Base-by-base conservation (phyloP, 2,113 vertebrate species). In the Laticauda laticaudata region DNA sequence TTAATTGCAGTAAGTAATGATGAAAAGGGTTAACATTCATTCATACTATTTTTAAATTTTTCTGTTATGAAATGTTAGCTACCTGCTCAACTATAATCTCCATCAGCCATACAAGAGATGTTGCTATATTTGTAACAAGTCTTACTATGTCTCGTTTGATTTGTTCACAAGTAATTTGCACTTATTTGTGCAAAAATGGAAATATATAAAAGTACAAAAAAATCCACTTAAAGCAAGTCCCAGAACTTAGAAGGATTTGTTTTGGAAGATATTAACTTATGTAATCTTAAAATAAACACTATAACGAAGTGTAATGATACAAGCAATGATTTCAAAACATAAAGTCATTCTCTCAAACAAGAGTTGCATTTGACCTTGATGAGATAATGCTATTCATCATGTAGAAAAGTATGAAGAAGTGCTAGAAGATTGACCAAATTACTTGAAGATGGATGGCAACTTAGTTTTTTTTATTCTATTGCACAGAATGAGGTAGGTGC, bases 1-100 rank as follows among this genome's bases (percentile, higher is more conserved):
- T 69, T 92, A 95, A 45, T 56, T 89, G 86, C 90, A 93, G 95
- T 92, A 92, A 53, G 91, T 91, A 91, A 90, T 59, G 90, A 53
- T 91, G 88, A 48, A 95, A 90, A 43, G 86, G 57, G 45, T 29
- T 61, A 43, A 89, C 29, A 86, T 89, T 1, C 45, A 94, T 61
- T 59, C 90, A 87, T 18, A 94, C 48, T 69, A 90, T 81, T 43
- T 81, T 43, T 21, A 81, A 43, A 39, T 7, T 4, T 81, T 81
- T 9, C 39, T 4, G 20, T 81, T 43, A 43, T 43, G 34, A 81
- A 81, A 43, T 39, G 75, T 81, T 81, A 39, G 3, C 18, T 43
- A 21, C 7, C 34, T 21, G 18, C 75, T 81, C 34, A 81, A 81
- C 75, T 43, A 39, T 8, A 43, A 20, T 21, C 34, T 39, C 69